phyloP scores from a whole-genome alignment of 2,797 vertebrate genomes.

The Chloroceryle amazona region DNA sequence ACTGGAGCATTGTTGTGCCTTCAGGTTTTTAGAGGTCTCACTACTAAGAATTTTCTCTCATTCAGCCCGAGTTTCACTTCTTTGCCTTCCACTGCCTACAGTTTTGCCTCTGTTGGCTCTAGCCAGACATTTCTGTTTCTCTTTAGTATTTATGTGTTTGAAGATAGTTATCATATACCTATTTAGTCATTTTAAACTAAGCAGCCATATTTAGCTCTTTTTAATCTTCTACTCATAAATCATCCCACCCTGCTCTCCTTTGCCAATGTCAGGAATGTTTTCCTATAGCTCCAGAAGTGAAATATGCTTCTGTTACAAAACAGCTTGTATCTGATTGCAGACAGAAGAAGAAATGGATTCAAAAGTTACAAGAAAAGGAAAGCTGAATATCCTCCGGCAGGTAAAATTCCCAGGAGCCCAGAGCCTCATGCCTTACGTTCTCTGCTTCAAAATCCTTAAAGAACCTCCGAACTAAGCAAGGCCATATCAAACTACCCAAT shows the following conservation, averaged over 20 bases:
- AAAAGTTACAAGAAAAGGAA: background rate
- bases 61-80: slow-evolving; percentile 3
- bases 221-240: slow-evolving; percentile 56
- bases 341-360: slow-evolving; percentile 3
- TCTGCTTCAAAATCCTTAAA: slow-evolving; percentile 32
- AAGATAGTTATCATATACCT: slow-evolving; percentile 59
- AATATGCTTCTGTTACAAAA: slow-evolving; percentile 45
- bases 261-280: slow-evolving; percentile 42
- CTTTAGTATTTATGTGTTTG: slow-evolving; percentile 39
- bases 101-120: slow-evolving; percentile 46
- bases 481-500: background rate
- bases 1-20: slow-evolving; percentile 51
- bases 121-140: slow-evolving; percentile 31
- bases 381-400: slow-evolving; percentile 2
- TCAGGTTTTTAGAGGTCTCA: slow-evolving; percentile 25
- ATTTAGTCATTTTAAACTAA: slow-evolving; percentile 53
- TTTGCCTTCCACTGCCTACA: slow-evolving; percentile 25
- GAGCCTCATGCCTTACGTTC: background rate
- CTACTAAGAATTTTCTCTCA: slow-evolving; percentile 27
- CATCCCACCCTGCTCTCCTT: background rate
- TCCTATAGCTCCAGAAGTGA: slow-evolving; percentile 21
- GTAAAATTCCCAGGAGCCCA: background rate
- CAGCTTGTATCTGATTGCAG: slow-evolving; percentile 17
- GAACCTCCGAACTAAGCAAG: slow-evolving; percentile 23
- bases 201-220: slow-evolving; percentile 49